Percentiles rank a stretch among this genome's conserved stretches.
phyloP scores from a whole-genome alignment of 53 echinoderm and acorn worm genomes.

The Patiria pectinifera region DNA sequence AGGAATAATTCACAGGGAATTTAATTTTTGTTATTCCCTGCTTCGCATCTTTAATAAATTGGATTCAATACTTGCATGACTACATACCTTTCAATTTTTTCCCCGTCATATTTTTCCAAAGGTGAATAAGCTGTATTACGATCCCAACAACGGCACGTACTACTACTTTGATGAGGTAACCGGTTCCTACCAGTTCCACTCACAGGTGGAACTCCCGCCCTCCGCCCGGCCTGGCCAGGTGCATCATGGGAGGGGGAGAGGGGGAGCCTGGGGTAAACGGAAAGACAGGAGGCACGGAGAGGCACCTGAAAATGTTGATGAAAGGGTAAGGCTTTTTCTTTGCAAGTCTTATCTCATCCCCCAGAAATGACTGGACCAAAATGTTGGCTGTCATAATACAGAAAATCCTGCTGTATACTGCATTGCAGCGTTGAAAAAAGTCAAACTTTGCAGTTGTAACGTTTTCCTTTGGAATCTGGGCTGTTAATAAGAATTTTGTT shows the following conservation, averaged over 20 bases:
- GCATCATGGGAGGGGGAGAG: slow-evolving; percentile 27
- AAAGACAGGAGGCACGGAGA: slow-evolving; percentile 32
- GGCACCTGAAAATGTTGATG: background rate
- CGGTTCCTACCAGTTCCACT: slow-evolving; percentile 86
- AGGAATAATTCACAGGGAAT: no score
- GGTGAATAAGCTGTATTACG: slow-evolving; percentile 90
- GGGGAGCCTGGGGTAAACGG: slow-evolving; percentile 25
- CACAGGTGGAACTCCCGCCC: slow-evolving; percentile 75
- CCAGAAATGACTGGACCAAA: no score
- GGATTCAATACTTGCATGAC: background rate
- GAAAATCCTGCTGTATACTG: no score
- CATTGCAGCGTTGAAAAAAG: no score
- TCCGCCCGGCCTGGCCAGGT: background rate
- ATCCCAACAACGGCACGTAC: slow-evolving; percentile 84
- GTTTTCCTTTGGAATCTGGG: no score
- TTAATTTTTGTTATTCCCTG: no score
- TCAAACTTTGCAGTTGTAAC: no score
- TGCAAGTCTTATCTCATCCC: background rate
- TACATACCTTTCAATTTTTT: background rate
- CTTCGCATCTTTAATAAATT: background rate
- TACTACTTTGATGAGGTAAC: slow-evolving; percentile 83
- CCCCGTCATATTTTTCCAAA: background rate
- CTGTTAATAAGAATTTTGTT: no score
- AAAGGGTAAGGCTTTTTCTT: background rate
- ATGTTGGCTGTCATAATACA: no score